Evolutionary conservation across 1,140 invertebrate species (phyloP).

Genomic region (Caenorhabditis briggsae): DNA sequence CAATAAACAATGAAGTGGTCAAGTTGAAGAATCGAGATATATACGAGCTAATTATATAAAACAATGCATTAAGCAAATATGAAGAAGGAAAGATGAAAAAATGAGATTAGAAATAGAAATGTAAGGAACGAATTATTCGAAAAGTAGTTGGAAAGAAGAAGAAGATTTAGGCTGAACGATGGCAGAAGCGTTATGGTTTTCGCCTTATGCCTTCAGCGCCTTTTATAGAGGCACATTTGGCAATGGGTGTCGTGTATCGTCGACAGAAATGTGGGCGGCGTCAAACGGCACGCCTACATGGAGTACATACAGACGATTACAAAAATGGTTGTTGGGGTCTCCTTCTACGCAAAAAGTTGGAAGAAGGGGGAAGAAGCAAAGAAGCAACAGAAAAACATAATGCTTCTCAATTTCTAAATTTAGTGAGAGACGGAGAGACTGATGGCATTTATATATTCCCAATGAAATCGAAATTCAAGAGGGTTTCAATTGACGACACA

Average conservation of each 20-base stretch:
- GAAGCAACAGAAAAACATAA: slow-evolving; percentile 17
- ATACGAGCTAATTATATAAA: slow-evolving; percentile 8
- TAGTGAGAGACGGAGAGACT: neutral
- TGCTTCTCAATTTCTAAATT: slow-evolving; percentile 3
- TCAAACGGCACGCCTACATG: slow-evolving; percentile 45
- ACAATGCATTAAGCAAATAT: neutral
- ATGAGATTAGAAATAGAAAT: slow-evolving; percentile 27
- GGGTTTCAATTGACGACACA: slow-evolving; percentile 52
- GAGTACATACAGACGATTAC: slow-evolving; percentile 51
- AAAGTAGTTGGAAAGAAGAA: neutral
- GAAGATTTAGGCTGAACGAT: neutral
- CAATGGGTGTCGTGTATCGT: slow-evolving; percentile 47
- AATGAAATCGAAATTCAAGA: slow-evolving; percentile 54
- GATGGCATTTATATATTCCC: slow-evolving; percentile 34
- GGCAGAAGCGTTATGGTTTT: slow-evolving; percentile 49
- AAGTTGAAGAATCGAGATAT: neutral
- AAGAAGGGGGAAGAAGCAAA: neutral
- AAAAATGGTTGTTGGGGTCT: slow-evolving; percentile 16
- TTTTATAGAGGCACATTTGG: slow-evolving; percentile 54
- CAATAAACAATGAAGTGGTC: neutral
- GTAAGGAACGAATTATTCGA: slow-evolving; percentile 29
- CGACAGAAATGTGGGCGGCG: slow-evolving; percentile 47
- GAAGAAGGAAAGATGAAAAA: slow-evolving; percentile 3
- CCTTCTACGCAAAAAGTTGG: slow-evolving; percentile 3
- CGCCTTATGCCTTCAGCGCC: slow-evolving; percentile 41